Evolutionary conservation across 2,888 invertebrate species (phyloP), one percentile per base, ranked within the genome.

Genomic region (Alloplasta piceator): DNA sequence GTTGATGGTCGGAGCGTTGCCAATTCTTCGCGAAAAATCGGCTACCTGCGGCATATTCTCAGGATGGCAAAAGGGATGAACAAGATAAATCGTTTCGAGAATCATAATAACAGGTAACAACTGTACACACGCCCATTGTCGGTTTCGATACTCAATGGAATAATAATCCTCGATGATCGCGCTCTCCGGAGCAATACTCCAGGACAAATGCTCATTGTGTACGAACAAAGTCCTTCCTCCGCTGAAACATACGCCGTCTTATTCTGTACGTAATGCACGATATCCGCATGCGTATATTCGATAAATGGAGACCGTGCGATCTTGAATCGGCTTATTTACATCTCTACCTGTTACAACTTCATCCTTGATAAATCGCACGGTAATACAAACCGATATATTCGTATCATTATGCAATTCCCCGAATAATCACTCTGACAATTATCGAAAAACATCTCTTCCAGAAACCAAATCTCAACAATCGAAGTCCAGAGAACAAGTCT

Each of bases 171-270:
- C 74, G 60, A 81, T 78, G 66, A 81, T 81, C 64, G 74, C 77
- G 39, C 39, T n/a, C n/a, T 66, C 26, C 55, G 66, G 55, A 66
- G 60, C 66, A 77, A 81, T 81, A 70, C 73, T 26, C 73, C 80
- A 48, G 55, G 77, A 81, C 70, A 81, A 81, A 78, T 81, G 60
- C 66, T 64, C 81, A 74, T 81, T 78, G 78, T 81, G 73, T 74
- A 68, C 56, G 58, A 70, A 66, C 68, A 79, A 74, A 74, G 70
- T 67, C 60, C 26, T 26, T 2, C 26, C 43, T 50, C 39, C 48
- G 16, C 39, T 16, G 26, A 26, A 26, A 14, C 38, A 38, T 14
- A 16, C 12, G 16, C 14, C 41, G 46, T 46, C 14, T 56, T 43
- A 12, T 55, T 50, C 50, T 39, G 16, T 39, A 7, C 52, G 14